These are phyloP conservation scores for Magallana gigas DNA, from an alignment of 1,140 invertebrate species.

Conservation along the genomic window DNA sequence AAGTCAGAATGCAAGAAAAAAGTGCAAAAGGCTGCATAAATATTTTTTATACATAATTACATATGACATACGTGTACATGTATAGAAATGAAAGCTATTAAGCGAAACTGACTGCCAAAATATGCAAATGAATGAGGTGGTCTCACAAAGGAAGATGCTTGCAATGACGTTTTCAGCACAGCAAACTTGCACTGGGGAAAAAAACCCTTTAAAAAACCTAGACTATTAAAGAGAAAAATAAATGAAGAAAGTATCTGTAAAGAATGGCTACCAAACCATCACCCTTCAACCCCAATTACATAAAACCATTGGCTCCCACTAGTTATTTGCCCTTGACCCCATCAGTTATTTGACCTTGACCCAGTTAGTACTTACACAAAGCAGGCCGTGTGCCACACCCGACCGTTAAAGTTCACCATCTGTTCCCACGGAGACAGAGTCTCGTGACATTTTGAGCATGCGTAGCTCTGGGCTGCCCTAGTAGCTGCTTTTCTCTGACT, in stretches of 20 bases:
- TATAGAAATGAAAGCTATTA: no score
- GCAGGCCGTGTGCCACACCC: slow-evolving; percentile 98
- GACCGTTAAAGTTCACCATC: slow-evolving; percentile 99
- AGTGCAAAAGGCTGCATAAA: no score
- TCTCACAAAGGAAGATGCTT: background rate
- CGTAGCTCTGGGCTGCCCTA: background rate
- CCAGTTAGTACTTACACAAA: slow-evolving; percentile 92
- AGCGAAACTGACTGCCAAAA: background rate
- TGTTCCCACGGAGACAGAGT: slow-evolving; percentile 97
- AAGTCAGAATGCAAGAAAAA: no score
- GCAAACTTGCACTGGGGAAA: no score
- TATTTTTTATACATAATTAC: no score
- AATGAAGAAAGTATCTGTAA: no score
- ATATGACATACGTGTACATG: no score
- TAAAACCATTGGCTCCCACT: no score
- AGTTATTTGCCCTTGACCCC: background rate
- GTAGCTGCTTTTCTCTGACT: background rate
- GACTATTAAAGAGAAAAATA: no score
- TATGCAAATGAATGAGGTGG: background rate
- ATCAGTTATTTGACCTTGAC: background rate
- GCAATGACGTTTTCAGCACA: background rate
- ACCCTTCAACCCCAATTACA: background rate
- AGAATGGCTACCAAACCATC: background rate
- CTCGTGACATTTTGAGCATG: slow-evolving; percentile 85
- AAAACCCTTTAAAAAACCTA: no score